Conservation (phyloP, 2,888 invertebrate genomes). For the Himalopsyche kuldschensis region DNA sequence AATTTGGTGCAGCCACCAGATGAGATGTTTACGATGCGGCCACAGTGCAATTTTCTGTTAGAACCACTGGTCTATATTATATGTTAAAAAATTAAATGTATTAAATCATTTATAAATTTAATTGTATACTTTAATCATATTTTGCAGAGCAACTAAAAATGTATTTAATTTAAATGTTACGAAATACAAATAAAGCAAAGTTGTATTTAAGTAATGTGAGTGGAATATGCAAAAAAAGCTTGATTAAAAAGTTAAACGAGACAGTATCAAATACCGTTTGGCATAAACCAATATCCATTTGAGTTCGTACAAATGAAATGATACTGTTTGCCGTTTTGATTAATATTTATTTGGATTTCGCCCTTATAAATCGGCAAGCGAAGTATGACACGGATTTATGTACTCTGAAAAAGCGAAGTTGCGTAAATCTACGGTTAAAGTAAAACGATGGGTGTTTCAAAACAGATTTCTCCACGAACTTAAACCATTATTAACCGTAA, state of each 20-base stretch:
- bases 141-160: not conserved
- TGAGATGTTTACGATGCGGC: too few relatives aligned
- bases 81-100: too few relatives aligned
- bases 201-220: not conserved
- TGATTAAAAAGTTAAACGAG: not conserved
- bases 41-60: too few relatives aligned
- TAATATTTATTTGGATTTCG: constrained; percentile 8
- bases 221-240: not conserved
- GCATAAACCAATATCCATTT: not conserved
- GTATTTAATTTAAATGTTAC: not conserved
- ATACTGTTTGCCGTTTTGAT: not conserved
- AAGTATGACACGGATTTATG: constrained; percentile 8
- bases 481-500: too few relatives aligned
- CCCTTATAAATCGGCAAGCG: not conserved
- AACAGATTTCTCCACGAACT: not conserved
- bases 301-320: not conserved
- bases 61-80: too few relatives aligned
- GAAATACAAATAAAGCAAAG: not conserved
- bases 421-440: not conserved
- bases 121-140: too few relatives aligned
- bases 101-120: too few relatives aligned
- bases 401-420: constrained; percentile 1
- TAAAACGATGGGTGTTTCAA: not conserved
- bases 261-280: not conserved
- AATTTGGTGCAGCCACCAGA: too few relatives aligned